phyloP scores from a whole-genome alignment of 30 jellyfish, hydroid and myxozoan species.

The Aurelia aurita region DNA sequence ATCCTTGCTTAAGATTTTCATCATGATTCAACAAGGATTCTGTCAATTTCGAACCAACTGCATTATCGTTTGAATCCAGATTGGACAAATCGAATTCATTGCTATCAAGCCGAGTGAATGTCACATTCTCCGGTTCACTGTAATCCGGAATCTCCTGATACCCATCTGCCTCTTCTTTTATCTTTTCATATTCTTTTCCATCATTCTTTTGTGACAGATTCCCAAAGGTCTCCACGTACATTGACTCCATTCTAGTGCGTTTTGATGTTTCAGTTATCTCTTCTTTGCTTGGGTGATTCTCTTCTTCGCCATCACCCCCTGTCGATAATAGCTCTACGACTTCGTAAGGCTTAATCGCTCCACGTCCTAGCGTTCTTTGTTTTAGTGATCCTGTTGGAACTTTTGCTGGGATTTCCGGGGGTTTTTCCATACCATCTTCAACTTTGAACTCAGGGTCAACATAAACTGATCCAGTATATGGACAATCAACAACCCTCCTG shows the following conservation, averaged over 20 bases:
- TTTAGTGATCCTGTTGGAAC: slow-evolving; percentile 23
- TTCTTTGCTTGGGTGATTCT: not conserved
- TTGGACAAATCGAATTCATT: slow-evolving; percentile 43
- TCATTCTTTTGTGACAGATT: not conserved
- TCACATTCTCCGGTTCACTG: not conserved
- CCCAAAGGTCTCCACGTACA: slow-evolving; percentile 56
- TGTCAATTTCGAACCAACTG: not conserved
- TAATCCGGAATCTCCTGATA: slow-evolving; percentile 49
- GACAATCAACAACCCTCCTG: not conserved
- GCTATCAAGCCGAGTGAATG: not conserved
- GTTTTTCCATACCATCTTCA: not conserved
- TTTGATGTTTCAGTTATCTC: not conserved
- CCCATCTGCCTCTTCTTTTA: slow-evolving; percentile 13
- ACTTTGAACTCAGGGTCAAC: slow-evolving; percentile 32
- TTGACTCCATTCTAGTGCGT: slow-evolving; percentile 48
- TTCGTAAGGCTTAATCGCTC: slow-evolving; percentile 69
- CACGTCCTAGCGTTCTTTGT: slow-evolving; percentile 71
- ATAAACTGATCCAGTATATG: slow-evolving; percentile 35
- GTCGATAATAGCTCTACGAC: slow-evolving; percentile 30
- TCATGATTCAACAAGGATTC: too few species aligned
- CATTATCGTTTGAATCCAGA: slow-evolving; percentile 13
- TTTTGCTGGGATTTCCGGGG: not conserved
- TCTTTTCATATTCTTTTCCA: not conserved
- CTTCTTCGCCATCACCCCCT: not conserved
- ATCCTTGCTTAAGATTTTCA: not conserved